A percentile compares a stretch with the other conserved stretches of the same genome.
These are phyloP conservation scores for Hydropotes inermis DNA, from an alignment of 2,113 vertebrate genomes.

Conservation along the genomic window DNA sequence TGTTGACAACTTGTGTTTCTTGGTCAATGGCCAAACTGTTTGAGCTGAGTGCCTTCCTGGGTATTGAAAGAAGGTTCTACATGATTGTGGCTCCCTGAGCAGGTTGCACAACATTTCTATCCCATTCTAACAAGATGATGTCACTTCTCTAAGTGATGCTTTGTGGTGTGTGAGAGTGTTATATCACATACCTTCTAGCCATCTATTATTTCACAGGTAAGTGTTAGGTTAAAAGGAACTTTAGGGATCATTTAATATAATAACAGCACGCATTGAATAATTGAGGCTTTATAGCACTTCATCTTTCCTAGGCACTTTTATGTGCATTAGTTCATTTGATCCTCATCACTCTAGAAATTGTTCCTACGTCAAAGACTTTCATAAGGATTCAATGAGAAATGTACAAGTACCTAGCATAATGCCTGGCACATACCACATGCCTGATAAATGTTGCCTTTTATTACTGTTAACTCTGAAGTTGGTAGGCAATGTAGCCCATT, in stretches of 20 bases:
- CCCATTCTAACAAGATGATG: not conserved
- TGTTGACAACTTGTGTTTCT: not conserved
- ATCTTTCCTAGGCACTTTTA: not conserved
- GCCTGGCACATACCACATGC: not conserved
- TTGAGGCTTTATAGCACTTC: not conserved
- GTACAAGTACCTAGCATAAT: not conserved
- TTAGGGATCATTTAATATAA: slow-evolving; percentile 37
- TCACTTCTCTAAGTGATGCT: not conserved
- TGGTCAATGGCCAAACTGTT: not conserved
- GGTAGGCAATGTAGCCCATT: not conserved
- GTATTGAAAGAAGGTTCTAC: not conserved
- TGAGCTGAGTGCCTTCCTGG: not conserved
- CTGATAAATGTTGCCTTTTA: not conserved
- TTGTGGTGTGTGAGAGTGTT: not conserved
- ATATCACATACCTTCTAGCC: not conserved
- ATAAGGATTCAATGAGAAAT: not conserved
- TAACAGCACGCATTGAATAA: not conserved
- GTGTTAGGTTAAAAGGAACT: slow-evolving; percentile 16
- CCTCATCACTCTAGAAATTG: not conserved
- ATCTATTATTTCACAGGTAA: not conserved
- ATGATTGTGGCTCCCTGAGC: not conserved
- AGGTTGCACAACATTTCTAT: not conserved
- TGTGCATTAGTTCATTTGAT: not conserved
- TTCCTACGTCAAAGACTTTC: not conserved
- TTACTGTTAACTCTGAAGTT: not conserved